Conservation (phyloP, 2,797 vertebrate species). For the Holocentrus rufus region DNA sequence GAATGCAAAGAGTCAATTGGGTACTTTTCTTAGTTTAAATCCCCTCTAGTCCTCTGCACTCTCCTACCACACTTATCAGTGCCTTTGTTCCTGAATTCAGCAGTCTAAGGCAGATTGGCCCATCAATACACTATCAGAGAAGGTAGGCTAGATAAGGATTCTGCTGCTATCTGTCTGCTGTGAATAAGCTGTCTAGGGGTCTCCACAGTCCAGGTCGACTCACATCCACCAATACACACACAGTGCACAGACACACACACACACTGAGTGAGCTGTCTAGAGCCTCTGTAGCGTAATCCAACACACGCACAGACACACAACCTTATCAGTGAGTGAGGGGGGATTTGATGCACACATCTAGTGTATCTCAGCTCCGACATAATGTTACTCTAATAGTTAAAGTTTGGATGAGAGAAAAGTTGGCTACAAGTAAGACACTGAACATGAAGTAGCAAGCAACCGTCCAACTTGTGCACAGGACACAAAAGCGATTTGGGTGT, state of each 20-base stretch:
- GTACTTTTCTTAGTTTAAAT: conserved; percentile 51
- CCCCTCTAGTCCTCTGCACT: conserved; percentile 54
- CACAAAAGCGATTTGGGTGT: neutral
- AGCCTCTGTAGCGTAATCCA: conserved; percentile 54
- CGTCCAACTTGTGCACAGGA: neutral
- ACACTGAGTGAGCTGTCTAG: conserved; percentile 51
- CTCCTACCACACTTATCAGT: conserved; percentile 67
- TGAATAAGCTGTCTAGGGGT: conserved; percentile 79
- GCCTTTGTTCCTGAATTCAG: conserved; percentile 78
- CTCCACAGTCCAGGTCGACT: conserved; percentile 61
- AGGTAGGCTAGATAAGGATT: conserved; percentile 73
- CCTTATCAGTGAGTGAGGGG: conserved; percentile 63
- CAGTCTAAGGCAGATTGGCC: conserved; percentile 74
- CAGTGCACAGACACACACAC: conserved; percentile 16
- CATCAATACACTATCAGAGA: conserved; percentile 80
- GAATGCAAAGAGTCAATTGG: conserved; percentile 37
- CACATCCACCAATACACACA: conserved; percentile 54
- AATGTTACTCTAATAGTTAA: conserved; percentile 56
- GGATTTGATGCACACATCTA: conserved; percentile 65
- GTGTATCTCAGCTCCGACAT: conserved; percentile 64
- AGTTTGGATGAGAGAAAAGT: conserved; percentile 62
- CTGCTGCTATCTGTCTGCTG: conserved; percentile 75
- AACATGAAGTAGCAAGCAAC: conserved; percentile 2
- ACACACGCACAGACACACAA: conserved; percentile 50
- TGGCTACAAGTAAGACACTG: conserved; percentile 36